Conservation (phyloP, 2,797 vertebrate genomes). For the Zalophus californianus region DNA sequence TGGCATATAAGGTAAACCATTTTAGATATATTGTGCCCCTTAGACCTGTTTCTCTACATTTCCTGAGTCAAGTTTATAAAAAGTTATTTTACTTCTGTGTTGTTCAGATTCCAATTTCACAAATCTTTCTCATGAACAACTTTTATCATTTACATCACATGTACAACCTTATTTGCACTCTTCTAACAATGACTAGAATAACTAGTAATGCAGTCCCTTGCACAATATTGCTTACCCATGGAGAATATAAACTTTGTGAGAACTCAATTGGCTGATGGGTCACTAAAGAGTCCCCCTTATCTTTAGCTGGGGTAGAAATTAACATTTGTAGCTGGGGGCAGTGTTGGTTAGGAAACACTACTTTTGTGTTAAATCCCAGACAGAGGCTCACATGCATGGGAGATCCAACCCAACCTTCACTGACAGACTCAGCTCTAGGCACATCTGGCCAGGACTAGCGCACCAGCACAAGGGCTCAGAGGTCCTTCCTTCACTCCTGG, state of each 20-base stretch:
- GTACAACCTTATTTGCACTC: neutral
- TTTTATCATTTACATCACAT: neutral
- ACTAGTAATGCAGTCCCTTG: neutral
- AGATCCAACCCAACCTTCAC: neutral
- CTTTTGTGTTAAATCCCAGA: neutral
- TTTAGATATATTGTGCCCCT: neutral
- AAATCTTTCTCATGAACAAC: neutral
- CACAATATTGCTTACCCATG: neutral
- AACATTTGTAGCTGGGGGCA: neutral
- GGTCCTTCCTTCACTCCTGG: neutral
- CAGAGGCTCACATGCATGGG: neutral
- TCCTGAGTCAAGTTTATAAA: neutral
- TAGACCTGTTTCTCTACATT: neutral
- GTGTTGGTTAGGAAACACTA: neutral
- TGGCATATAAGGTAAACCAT: neutral
- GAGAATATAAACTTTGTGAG: neutral
- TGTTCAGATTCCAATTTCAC: neutral
- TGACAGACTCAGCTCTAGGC: neutral
- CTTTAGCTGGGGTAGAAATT: neutral
- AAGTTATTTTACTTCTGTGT: neutral
- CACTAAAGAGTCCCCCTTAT: neutral
- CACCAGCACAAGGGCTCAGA: neutral
- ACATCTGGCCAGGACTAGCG: neutral
- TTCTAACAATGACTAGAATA: neutral
- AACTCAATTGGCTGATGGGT: neutral